A percentile compares a stretch with the other conserved stretches of the same genome.
Evolutionary conservation across 1,140 invertebrate species (phyloP).

Genomic region (Drosophila watanabei): DNA sequence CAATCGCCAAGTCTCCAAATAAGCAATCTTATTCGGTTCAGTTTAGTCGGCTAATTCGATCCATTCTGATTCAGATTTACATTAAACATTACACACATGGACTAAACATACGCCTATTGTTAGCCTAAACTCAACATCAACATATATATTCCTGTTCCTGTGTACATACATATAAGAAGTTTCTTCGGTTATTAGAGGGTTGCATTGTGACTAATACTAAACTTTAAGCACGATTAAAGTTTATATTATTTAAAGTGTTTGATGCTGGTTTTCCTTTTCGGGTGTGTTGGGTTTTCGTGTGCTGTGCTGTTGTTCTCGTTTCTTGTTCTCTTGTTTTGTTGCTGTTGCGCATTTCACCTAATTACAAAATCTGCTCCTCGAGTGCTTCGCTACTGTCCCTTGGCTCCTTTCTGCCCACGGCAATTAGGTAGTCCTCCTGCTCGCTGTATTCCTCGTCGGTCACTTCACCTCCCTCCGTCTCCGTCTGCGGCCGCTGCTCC

Average conservation of each 20-base stretch:
- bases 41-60: constrained; percentile 19
- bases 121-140: constrained; percentile 74
- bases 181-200: constrained; percentile 45
- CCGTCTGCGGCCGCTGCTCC: constrained; percentile 21
- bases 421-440: constrained; percentile 71
- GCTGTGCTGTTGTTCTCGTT: constrained; percentile 42
- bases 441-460: constrained; percentile 62
- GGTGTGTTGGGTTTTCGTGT: constrained; percentile 27
- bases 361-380: constrained; percentile 76
- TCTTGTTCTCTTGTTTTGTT: constrained; percentile 46
- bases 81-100: constrained; percentile 67
- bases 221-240: constrained; percentile 76
- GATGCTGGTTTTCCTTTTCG: constrained; percentile 22
- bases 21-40: constrained; percentile 5
- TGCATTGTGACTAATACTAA: constrained; percentile 71
- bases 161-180: constrained; percentile 46
- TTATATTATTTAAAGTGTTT: constrained; percentile 64
- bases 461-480: constrained; percentile 22
- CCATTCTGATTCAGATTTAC: constrained; percentile 38
- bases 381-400: constrained; percentile 53
- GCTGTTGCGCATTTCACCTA: constrained; percentile 76
- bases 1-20: constrained; percentile 23
- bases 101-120: constrained; percentile 74
- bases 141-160: constrained; percentile 59
- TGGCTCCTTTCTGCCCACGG: constrained; percentile 50